Percentiles rank a stretch among this genome's conserved stretches.
phyloP scores from a whole-genome alignment of 2,888 invertebrate genomes.

The Timandra comae region DNA sequence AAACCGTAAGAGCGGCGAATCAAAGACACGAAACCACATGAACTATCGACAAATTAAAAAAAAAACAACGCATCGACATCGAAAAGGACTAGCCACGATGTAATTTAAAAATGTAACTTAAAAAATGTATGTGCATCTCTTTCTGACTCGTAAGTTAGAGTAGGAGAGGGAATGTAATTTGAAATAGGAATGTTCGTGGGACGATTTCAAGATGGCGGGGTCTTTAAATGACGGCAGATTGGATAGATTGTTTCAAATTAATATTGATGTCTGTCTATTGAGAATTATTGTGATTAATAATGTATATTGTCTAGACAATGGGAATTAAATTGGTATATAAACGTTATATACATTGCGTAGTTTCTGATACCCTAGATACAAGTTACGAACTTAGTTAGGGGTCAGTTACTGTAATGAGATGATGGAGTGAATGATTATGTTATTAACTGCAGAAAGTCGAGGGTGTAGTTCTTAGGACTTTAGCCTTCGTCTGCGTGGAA shows the following conservation, averaged over 20 bases:
- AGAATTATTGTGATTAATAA: no score
- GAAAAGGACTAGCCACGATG: constrained; percentile 26
- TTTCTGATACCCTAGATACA: no score
- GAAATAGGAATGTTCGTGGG: constrained; percentile 27
- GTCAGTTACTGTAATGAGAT: no score
- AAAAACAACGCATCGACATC: constrained; percentile 24
- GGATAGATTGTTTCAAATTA: constrained; percentile 29
- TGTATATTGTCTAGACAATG: no score
- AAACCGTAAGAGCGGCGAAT: constrained; percentile 8
- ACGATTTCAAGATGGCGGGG: constrained; percentile 29
- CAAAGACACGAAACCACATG: no score
- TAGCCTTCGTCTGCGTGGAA: no score
- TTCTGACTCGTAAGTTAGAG: constrained; percentile 12
- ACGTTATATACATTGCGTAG: no score
- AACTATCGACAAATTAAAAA: constrained; percentile 12
- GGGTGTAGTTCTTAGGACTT: no score
- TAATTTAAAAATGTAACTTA: constrained; percentile 28
- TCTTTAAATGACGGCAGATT: constrained; percentile 28
- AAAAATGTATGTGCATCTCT: constrained; percentile 19
- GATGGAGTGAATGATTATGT: no score
- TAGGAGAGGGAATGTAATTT: constrained; percentile 20
- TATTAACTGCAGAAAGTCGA: no score
- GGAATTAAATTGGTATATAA: no score
- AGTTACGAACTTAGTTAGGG: no score
- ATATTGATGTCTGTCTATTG: constrained; percentile 18